Percentiles rank a stretch among this genome's conserved stretches.
phyloP scores from a whole-genome alignment of 2,888 invertebrate species.

The Acronicta alni region DNA sequence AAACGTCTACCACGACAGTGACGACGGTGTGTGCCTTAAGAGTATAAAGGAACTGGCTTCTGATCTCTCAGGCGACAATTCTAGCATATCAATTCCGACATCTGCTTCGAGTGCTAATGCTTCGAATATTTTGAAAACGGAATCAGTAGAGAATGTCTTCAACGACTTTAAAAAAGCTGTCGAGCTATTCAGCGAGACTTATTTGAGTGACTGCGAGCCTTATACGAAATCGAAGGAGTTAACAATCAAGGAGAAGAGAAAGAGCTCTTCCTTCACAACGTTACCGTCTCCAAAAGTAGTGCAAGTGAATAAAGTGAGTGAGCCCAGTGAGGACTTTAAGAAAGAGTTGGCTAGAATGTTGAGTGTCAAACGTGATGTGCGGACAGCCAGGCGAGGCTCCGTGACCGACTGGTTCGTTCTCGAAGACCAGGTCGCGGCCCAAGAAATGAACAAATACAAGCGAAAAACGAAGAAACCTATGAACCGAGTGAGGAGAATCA shows the following conservation, averaged over 20 bases:
- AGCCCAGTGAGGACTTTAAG: conserved; percentile 81
- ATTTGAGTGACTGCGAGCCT: conserved; percentile 83
- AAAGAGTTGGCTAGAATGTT: conserved; percentile 74
- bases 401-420: conserved; percentile 86
- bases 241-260: conserved; percentile 71
- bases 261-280: conserved; percentile 78
- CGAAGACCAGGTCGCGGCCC: conserved; percentile 68
- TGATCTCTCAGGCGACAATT: conserved; percentile 73
- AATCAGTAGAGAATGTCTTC: conserved; percentile 79
- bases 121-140: conserved; percentile 74
- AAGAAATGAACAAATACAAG: conserved; percentile 74
- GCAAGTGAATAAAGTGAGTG: conserved; percentile 77
- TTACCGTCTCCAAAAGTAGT: conserved; percentile 81
- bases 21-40: conserved; percentile 76
- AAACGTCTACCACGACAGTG: conserved; percentile 78
- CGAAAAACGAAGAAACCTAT: conserved; percentile 78
- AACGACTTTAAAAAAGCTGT: conserved; percentile 82
- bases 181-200: conserved; percentile 83
- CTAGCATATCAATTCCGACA: conserved; percentile 75
- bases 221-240: conserved; percentile 74
- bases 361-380: conserved; percentile 65
- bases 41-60: conserved; percentile 76
- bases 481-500: conserved; percentile 81
- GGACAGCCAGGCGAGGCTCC: conserved; percentile 75
- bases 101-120: conserved; percentile 77